Evolutionary conservation across 2,888 invertebrate genomes (phyloP).

Genomic region (Eupithecia vulgata): DNA sequence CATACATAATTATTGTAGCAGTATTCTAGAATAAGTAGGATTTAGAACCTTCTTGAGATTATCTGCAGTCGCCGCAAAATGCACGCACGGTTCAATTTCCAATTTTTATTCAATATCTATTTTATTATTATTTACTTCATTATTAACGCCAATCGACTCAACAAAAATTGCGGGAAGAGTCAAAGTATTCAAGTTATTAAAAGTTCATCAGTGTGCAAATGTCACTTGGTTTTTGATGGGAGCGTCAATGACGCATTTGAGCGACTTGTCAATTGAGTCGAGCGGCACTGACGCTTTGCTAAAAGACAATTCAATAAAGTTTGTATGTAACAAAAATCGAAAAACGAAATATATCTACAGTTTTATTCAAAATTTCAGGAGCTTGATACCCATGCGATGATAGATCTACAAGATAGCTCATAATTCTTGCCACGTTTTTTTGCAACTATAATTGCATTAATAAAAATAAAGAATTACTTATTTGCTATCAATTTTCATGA

Average conservation of each 20-base stretch:
- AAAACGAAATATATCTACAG: no score
- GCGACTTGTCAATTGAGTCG: not conserved
- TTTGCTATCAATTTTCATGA: no score
- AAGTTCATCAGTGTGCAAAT: not conserved
- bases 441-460: not conserved
- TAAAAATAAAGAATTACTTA: not conserved
- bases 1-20: slow-evolving; percentile 76
- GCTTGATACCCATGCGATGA: no score
- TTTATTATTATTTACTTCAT: no score
- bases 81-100: slow-evolving; percentile 19
- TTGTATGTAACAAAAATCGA: no score
- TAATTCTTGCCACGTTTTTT: no score
- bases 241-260: not conserved
- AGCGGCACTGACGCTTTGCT: not conserved
- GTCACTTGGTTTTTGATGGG: not conserved
- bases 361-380: no score
- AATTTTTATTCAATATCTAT: slow-evolving; percentile 2
- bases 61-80: slow-evolving; percentile 47
- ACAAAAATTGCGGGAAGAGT: not conserved
- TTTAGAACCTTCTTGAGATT: slow-evolving; percentile 78
- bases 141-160: not conserved
- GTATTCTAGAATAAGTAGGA: slow-evolving; percentile 80
- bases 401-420: no score
- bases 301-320: not conserved
- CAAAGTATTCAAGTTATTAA: not conserved